Evolutionary conservation across 2,797 vertebrate species (phyloP).

Genomic region (Rhabdophis nuchalis): DNA sequence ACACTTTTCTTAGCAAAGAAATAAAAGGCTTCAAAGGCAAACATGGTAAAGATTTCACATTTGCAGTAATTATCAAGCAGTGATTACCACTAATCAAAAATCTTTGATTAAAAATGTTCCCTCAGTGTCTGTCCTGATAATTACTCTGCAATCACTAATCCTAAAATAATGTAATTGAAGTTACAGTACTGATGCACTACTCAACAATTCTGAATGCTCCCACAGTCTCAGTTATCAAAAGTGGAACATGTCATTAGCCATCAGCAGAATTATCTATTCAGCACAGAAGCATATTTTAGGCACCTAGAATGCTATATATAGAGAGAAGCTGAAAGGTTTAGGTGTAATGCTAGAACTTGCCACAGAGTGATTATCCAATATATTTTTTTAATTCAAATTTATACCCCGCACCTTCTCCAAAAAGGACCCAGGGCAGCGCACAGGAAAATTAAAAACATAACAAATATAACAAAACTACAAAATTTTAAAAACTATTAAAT

Average conservation of each 20-base stretch:
- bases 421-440: no score
- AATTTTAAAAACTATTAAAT: no score
- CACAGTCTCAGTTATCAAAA: neutral
- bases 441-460: no score
- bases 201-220: neutral
- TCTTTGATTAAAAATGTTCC: slow-evolving; percentile 63
- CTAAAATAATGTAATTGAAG: slow-evolving; percentile 33
- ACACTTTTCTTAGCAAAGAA: slow-evolving; percentile 60
- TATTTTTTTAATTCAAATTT: no score
- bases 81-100: slow-evolving; percentile 70
- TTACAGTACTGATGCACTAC: neutral
- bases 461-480: no score
- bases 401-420: no score
- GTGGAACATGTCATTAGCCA: neutral
- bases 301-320: neutral
- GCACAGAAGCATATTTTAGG: neutral
- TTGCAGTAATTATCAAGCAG: slow-evolving; percentile 52
- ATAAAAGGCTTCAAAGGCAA: slow-evolving; percentile 63
- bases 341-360: neutral
- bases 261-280: neutral
- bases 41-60: slow-evolving; percentile 51
- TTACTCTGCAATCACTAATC: slow-evolving; percentile 48
- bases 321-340: neutral
- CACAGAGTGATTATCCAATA: neutral
- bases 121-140: slow-evolving; percentile 55